These are phyloP conservation scores for Polymixis flavicincta DNA, from an alignment of 2,888 invertebrate species.

Conservation along the genomic window DNA sequence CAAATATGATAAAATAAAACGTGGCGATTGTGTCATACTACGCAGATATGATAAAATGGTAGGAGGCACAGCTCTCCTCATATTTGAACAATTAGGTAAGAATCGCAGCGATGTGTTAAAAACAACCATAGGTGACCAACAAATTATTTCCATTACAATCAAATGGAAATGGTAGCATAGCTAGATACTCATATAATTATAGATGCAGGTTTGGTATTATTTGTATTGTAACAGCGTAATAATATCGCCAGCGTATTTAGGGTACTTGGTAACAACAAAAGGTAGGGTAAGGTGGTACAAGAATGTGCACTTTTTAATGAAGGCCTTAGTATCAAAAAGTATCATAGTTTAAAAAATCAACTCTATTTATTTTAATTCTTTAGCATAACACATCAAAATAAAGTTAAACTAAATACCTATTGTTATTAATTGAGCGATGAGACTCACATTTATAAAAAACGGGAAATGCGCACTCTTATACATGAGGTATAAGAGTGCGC, in stretches of 20 bases:
- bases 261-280: no score
- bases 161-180: not conserved
- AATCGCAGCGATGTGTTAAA: constrained; percentile 25
- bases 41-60: constrained; percentile 24
- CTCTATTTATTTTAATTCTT: no score
- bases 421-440: no score
- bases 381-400: no score
- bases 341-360: no score
- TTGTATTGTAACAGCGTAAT: not conserved
- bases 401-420: no score
- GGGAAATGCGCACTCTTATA: no score
- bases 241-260: not conserved
- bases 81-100: constrained; percentile 32
- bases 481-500: no score
- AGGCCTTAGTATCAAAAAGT: no score
- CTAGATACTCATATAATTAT: not conserved
- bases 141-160: constrained; percentile 14
- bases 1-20: constrained; percentile 5
- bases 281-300: no score
- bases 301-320: no score
- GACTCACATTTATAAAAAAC: no score
- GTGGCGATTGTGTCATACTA: constrained; percentile 8
- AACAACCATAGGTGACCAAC: not conserved
- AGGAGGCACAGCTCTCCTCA: constrained; percentile 16
- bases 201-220: not conserved